These are phyloP conservation scores for Cheilosia grossa DNA, from an alignment of 2,888 invertebrate species.

Conservation along the genomic window DNA sequence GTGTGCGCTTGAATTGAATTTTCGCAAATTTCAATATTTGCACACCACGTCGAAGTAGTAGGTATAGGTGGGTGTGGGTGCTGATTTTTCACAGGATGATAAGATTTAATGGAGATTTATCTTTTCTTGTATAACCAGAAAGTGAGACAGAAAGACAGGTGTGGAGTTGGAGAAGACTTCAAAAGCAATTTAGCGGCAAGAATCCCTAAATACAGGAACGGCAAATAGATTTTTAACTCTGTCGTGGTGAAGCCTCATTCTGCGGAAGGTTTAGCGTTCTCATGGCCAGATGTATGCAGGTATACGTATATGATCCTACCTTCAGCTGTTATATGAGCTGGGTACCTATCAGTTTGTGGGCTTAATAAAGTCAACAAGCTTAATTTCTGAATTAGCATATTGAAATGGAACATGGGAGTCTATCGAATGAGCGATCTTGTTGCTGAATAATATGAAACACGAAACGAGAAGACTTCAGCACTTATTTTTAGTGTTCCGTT, in stretches of 20 bases:
- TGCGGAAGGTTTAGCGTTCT: conserved; percentile 1
- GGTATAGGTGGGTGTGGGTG: conserved; percentile 66
- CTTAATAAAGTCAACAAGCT: too few relatives aligned
- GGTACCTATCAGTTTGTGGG: too few relatives aligned
- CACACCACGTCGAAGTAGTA: conserved; percentile 37
- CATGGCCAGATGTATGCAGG: neutral
- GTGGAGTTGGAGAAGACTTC: conserved; percentile 41
- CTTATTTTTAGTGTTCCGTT: too few relatives aligned
- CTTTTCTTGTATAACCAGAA: conserved; percentile 31
- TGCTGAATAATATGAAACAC: neutral
- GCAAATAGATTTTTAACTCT: conserved; percentile 27
- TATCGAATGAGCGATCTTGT: too few relatives aligned
- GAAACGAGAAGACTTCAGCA: neutral
- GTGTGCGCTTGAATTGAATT: conserved; percentile 74
- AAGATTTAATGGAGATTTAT: conserved; percentile 72
- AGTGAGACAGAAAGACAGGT: neutral
- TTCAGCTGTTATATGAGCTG: too few relatives aligned
- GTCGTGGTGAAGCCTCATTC: neutral
- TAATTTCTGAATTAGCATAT: too few relatives aligned
- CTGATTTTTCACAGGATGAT: conserved; percentile 64
- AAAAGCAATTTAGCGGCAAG: conserved; percentile 64
- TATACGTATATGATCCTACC: neutral
- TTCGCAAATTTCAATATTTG: conserved; percentile 75
- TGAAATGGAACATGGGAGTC: too few relatives aligned
- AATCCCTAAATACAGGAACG: conserved; percentile 21